These are phyloP conservation scores for Scopus umbretta DNA, from an alignment of 2,113 vertebrate genomes.

Conservation along the genomic window DNA sequence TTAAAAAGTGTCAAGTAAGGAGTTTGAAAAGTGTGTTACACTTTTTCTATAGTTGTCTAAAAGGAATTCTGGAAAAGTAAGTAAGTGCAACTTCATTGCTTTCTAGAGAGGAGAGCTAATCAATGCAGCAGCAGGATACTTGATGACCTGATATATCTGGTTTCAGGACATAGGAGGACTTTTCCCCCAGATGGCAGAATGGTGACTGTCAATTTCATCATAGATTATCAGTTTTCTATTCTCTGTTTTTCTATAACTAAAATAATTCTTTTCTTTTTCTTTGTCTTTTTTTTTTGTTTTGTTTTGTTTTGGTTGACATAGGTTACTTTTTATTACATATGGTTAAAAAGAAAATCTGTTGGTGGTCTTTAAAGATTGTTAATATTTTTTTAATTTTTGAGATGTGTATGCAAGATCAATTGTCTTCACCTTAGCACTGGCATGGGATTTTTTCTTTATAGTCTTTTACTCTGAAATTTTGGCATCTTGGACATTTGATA, in stretches of 20 bases:
- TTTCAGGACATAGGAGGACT: neutral
- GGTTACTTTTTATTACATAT: neutral
- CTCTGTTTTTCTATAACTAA: neutral
- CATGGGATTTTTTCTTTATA: neutral
- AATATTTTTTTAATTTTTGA: neutral
- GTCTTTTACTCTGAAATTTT: neutral
- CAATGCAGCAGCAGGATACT: neutral
- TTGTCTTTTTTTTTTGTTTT: too few species aligned
- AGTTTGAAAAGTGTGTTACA: neutral
- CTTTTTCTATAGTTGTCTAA: neutral
- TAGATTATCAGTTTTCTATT: neutral
- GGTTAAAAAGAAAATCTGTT: neutral
- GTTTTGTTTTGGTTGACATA: neutral
- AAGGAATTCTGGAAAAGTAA: neutral
- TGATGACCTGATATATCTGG: rapidly evolving
- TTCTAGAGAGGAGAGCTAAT: neutral
- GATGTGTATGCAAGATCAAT: neutral
- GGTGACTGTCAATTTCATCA: neutral
- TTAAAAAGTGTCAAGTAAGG: neutral
- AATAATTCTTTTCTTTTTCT: neutral
- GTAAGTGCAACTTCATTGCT: neutral
- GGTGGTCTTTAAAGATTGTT: neutral
- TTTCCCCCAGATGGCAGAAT: neutral
- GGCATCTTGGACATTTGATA: neutral
- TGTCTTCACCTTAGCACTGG: neutral